Evolutionary conservation across 2,888 invertebrate genomes (phyloP), one percentile per base, ranked within the genome.

Genomic region (Acanthoscelides obtectus): DNA sequence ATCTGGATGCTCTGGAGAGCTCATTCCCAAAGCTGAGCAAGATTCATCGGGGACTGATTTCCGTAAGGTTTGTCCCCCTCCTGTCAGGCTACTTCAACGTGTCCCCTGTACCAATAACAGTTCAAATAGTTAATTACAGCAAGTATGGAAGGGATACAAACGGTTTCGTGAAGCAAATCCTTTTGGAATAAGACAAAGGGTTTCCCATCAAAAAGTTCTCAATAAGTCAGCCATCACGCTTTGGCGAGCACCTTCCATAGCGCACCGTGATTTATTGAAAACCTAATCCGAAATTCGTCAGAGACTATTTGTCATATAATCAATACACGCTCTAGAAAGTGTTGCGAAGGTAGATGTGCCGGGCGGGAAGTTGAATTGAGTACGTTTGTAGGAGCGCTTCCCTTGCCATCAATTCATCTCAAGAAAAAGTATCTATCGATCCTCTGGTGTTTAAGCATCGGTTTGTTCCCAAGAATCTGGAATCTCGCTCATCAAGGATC

Each of bases 231-330:
- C 45, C 12, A 45, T 45, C 45, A 12, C 45, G 17, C 12, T 12
- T 45, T n/a, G n/a, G n/a, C n/a, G n/a, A n/a, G n/a, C n/a, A n/a
- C 25, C 8, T 45, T 45, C 12, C 12, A 1, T 45, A 12, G 45
- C 45, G 17, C 5, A 17, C 12, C 3, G 20, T 71, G 71, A 69
- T 69, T 71, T 66, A 71, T 71, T 68, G 66, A 71, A 71, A 69
- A 66, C 67, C 66, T 71, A 71, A 71, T 71, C 71, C 68, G 19
- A 63, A 63, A 67, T 20, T 66, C 69, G 69, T 63, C 45, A 27
- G 66, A 63, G 69, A 65, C 71, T 22, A 69, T 68, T 69, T 71
- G 71, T 69, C 71, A 71, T 64, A 69, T 66, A 66, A 27, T 66
- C 66, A 63, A 25, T 45, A 66, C 20, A 27, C 45, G 45, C 8